Evolutionary conservation across 2,797 vertebrate genomes (phyloP).

Genomic region (Hemibagrus guttatus): DNA sequence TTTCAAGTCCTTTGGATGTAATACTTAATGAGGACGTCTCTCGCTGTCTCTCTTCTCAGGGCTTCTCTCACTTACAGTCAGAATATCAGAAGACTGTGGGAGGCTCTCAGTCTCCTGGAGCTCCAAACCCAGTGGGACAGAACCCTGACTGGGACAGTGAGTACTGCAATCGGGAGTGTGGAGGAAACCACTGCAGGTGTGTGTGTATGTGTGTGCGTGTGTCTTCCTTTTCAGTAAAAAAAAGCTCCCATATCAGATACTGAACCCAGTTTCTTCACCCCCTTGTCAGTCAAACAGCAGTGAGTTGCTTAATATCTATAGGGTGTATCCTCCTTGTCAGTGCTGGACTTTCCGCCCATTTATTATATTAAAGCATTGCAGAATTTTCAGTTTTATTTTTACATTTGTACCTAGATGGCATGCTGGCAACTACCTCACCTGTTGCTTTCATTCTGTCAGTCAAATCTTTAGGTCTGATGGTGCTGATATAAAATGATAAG

Average conservation of each 20-base stretch:
- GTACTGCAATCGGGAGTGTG: conserved; percentile 93
- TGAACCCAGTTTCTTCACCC: background rate
- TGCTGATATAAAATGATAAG: background rate
- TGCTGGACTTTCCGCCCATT: background rate
- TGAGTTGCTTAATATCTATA: background rate
- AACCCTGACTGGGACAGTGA: conserved; percentile 92
- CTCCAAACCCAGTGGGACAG: conserved; percentile 81
- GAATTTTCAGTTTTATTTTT: background rate
- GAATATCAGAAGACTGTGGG: conserved; percentile 92
- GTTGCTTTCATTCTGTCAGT: background rate
- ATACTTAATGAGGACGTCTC: conserved; percentile 17
- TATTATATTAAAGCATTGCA: background rate
- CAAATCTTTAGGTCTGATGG: background rate
- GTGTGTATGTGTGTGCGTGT: conserved; percentile 36
- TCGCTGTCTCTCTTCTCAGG: conserved; percentile 69
- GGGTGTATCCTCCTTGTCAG: background rate
- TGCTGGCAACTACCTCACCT: background rate
- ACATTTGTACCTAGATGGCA: background rate
- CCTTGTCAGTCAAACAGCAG: background rate
- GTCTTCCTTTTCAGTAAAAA: background rate
- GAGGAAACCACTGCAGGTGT: conserved; percentile 93
- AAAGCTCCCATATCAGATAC: background rate
- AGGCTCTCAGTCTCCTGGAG: conserved; percentile 88
- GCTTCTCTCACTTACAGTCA: conserved; percentile 90
- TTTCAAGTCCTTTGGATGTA: conserved; percentile 19